Base-by-base conservation (phyloP, 2,888 invertebrate species). In the Aphodius granarius region DNA sequence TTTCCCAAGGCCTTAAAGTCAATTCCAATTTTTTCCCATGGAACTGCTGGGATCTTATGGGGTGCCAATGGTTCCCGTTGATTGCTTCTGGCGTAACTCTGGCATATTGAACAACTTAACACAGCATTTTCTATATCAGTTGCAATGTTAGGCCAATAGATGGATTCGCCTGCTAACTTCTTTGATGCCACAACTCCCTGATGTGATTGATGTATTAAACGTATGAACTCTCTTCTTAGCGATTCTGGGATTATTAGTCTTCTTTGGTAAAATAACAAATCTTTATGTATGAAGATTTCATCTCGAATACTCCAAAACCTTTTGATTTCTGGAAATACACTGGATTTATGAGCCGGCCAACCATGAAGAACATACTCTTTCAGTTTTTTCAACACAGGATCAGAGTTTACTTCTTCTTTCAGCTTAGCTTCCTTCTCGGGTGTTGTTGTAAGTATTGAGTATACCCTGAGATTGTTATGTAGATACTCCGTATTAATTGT, bases 21-120 rank as follows among this genome's bases (percentile, higher is more conserved):
- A 5, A 78, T 76, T 9, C 74, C 75, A 21, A 75, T 66, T 68
- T 77, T 77, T 72, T 77, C 62, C 78, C 74, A 75, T 16, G 77
- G 78, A 22, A 73, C 18, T 64, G 75, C 62, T 17, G 74, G 74
- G 16, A 74, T 17, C 17, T 21, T 9, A 75, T 77, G 77, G 17
- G 73, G 64, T 4, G 64, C 68, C n/a, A 78, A 43, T 0, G 72
- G 74, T 66, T 78, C 73, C 68, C 71, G 74, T 17, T 16, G 17
- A 63, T 75, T 76, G 17, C 62, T 64, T 75, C 43, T 72, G 1
- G 74, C 72, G 71, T 78, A 73, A 20, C 5, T 22, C 66, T 74
- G 73, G 66, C 78, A 78, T 18, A 63, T 76, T 15, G 19, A 15
- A 20, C 75, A 75, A 65, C 17, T 22, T 18, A 71, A 43, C 5